phyloP scores from a whole-genome alignment of 2,113 vertebrate species.

The Coryphaenoides rupestris region DNA sequence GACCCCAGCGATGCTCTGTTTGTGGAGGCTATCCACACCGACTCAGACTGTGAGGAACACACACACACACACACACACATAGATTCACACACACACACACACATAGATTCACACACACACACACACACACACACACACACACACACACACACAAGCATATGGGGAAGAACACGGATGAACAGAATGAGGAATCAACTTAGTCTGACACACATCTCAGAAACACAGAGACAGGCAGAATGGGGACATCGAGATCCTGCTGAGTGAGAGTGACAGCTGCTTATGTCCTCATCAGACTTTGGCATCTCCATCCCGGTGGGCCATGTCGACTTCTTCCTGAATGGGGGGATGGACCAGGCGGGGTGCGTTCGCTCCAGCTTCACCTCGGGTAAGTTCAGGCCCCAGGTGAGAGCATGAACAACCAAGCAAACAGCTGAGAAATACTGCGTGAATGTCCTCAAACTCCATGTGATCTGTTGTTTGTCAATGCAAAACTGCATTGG shows the following conservation, averaged over 20 bases:
- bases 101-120: neutral
- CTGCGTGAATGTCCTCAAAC: no score
- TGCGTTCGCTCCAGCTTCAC: constrained; percentile 71
- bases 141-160: neutral
- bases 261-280: neutral
- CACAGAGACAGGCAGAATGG: no score
- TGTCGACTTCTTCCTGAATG: constrained; percentile 91
- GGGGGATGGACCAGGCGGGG: constrained; percentile 90
- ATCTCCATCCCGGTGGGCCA: constrained; percentile 95
- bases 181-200: neutral
- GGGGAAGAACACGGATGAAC: neutral
- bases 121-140: neutral
- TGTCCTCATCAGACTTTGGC: constrained; percentile 81
- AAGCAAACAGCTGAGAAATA: no score
- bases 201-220: no score
- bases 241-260: no score
- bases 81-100: neutral
- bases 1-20: constrained; percentile 89
- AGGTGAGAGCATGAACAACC: no score
- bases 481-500: no score
- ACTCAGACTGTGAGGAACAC: constrained; percentile 85
- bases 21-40: constrained; percentile 93
- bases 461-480: no score
- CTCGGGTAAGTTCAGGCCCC: constrained; percentile 57
- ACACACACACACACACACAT: neutral